Percentiles rank a stretch among this genome's conserved stretches.
Evolutionary conservation across 64 coral and sea anemone species (phyloP).

Genomic region (Acropora yongei): DNA sequence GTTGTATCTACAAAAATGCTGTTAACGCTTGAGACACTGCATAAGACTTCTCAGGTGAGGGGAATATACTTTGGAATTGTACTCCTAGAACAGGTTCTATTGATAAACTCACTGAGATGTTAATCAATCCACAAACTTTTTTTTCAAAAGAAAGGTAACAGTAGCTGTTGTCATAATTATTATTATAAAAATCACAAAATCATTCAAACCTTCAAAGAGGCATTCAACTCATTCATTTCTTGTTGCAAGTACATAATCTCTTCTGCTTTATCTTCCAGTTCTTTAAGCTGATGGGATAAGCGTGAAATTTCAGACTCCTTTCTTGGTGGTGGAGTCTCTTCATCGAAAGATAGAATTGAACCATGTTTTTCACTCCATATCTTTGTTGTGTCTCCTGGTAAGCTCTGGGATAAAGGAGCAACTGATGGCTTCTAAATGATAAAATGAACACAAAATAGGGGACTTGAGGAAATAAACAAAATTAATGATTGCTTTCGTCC

Average conservation of each 20-base stretch:
- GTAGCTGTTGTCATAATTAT: too few relatives aligned
- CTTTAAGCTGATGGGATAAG: constrained; percentile 78
- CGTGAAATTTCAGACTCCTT: constrained; percentile 86
- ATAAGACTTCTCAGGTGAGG: too few relatives aligned
- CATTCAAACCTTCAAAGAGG: constrained; percentile 76
- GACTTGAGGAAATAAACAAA: background rate
- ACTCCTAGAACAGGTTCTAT: too few relatives aligned
- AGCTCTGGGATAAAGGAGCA: constrained; percentile 24
- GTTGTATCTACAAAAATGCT: too few relatives aligned
- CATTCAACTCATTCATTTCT: constrained; percentile 98
- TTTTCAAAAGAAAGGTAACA: too few relatives aligned
- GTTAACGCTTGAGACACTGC: too few relatives aligned
- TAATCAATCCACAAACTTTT: too few relatives aligned
- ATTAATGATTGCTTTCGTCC: too few relatives aligned
- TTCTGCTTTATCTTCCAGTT: constrained; percentile 94
- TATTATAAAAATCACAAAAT: background rate
- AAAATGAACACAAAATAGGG: background rate
- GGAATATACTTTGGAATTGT: too few relatives aligned
- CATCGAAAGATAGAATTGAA: constrained; percentile 89
- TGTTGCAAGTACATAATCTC: constrained; percentile 91
- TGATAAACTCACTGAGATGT: too few relatives aligned
- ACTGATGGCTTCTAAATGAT: background rate
- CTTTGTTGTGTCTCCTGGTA: constrained; percentile 39
- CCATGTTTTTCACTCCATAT: constrained; percentile 73
- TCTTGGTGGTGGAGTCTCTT: constrained; percentile 41